Base-by-base conservation (phyloP, 2,113 vertebrate genomes). In the Motacilla alba region DNA sequence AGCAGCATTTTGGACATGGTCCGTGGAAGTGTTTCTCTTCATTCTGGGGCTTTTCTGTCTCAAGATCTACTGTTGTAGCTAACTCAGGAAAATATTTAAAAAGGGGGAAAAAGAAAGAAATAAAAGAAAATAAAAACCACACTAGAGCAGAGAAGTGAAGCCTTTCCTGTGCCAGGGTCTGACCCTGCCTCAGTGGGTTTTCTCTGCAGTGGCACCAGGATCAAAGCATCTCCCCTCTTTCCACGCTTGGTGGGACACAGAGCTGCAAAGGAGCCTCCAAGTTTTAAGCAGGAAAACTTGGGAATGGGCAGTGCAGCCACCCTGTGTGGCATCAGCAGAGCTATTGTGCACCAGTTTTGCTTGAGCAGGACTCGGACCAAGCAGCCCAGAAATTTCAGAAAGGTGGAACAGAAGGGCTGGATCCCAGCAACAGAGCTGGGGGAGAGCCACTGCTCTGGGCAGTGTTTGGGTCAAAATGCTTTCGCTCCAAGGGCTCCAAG, bases 151-250 rank as follows among this genome's bases (percentile, higher is more conserved):
- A 80, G 27, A 27, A 67, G 3, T 33, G 43, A 49, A 62, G 13
- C 10, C 7, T 80, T 77, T 62, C 33, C 37, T 33, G 18, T 1
- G 2, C 24, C 37, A 46, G 27, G 15, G 33, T 13, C 80, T 4
- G 15, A 11, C 37, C 17, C 30, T 13, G 3, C 55, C 50, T 80
- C 2, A 0, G 44, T 60, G 46, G n/a, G 11, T 74, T 87, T 89
- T 27, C 52, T 27, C 14, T 55, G 56, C 0, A 0, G 21, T 33
- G 58, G 26, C 26, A 35, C 15, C 1, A 3, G 46, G 33, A 50
- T 50, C 60, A 67, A 55, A 93, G 47, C 0, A 0, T 4, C 19
- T 63, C n/a, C n/a, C 8, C 20, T 63, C 47, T 33, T 58, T n/a
- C 69, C 43, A 7, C n/a, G 30, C 31, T 15, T 3, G 30, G 10